A percentile compares a stretch with the other conserved stretches of the same genome.
These are phyloP conservation scores for Remorina albescens DNA, from an alignment of 2,797 vertebrate genomes.

Conservation along the genomic window DNA sequence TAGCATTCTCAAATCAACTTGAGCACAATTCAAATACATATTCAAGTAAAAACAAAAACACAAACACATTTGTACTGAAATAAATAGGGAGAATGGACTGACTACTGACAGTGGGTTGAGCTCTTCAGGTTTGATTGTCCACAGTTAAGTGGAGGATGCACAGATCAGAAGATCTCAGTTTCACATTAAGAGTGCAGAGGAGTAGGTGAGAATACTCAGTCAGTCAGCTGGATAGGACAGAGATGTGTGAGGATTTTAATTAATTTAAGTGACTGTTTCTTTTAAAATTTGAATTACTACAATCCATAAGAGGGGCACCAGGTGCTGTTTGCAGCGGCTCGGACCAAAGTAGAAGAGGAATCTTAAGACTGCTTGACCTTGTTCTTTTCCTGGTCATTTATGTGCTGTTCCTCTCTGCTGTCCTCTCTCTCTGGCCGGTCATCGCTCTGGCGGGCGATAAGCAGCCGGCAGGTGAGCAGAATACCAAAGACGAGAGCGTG, in stretches of 20 bases:
- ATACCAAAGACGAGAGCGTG: slow-evolving; percentile 99
- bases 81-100: slow-evolving; percentile 49
- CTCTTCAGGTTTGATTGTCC: slow-evolving; percentile 72
- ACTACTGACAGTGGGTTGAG: slow-evolving; percentile 42
- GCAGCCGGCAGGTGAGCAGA: slow-evolving; percentile 95
- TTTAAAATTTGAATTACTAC: slow-evolving; percentile 63
- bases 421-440: slow-evolving; percentile 88
- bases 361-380: slow-evolving; percentile 96
- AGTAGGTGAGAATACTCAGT: slow-evolving; percentile 64
- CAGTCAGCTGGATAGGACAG: slow-evolving; percentile 48
- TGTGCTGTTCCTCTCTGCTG: slow-evolving; percentile 85
- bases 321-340: slow-evolving; percentile 49
- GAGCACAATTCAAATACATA: slow-evolving; percentile 34
- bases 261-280: slow-evolving; percentile 69
- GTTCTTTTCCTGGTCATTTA: slow-evolving; percentile 91
- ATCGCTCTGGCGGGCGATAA: slow-evolving; percentile 96
- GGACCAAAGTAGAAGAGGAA: slow-evolving; percentile 27
- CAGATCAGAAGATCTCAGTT: slow-evolving; percentile 59
- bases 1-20: slow-evolving; percentile 69
- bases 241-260: slow-evolving; percentile 51
- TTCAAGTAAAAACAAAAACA: slow-evolving; percentile 31
- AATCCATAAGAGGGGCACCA: slow-evolving; percentile 68
- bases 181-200: slow-evolving; percentile 68
- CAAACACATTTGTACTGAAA: slow-evolving; percentile 54
- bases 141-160: slow-evolving; percentile 54